Evolutionary conservation across 2,888 invertebrate species (phyloP), one percentile per base, ranked within the genome.

Genomic region (Notocelia uddmanniana): DNA sequence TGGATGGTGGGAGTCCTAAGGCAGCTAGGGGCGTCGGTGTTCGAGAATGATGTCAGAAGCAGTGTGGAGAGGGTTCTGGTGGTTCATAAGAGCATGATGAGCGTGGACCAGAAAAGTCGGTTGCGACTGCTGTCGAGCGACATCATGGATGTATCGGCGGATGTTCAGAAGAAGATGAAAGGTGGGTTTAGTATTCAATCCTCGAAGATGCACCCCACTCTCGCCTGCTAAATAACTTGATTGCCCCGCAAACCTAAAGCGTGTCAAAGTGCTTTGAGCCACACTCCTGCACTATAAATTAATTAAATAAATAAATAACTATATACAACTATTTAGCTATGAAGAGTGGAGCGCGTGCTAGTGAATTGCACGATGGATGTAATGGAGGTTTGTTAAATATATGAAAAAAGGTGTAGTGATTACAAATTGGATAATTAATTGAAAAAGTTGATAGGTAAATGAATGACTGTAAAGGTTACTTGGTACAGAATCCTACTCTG

Each of bases 61-160:
- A 94, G 94, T 74, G 88, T 96, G 15, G 89, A 94, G 21, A 93
- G 94, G 73, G 92, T 95, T n/a, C 85, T 96, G 15, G 87, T 94
- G 67, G 95, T 96, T 26, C 96, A 96, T 80, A 83, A 86, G 37
- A 90, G 93, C 76, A 84, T 94, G 81, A 85, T 95, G 78, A 76
- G 77, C n/a, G 52, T 94, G 34, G 91, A 93, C 73, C 81, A 83
- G 5, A 80, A 86, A 2, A 79, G 76, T 13, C 83, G 82, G 19
- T 76, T 94, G 73, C 79, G 89, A 52, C 80, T 95, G 2, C 78
- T 94, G 0, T 84, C 89, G 0, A 89, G 90, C 69, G 79, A 85
- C 18, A 80, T 91, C 6, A 86, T 90, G 74, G 83, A 93, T 8
- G 84, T 92, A 57, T 90, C 89, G n/a, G 77, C 85, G 23, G 94